phyloP scores from a whole-genome alignment of 1,140 invertebrate species.

The Globodera rostochiensis region DNA sequence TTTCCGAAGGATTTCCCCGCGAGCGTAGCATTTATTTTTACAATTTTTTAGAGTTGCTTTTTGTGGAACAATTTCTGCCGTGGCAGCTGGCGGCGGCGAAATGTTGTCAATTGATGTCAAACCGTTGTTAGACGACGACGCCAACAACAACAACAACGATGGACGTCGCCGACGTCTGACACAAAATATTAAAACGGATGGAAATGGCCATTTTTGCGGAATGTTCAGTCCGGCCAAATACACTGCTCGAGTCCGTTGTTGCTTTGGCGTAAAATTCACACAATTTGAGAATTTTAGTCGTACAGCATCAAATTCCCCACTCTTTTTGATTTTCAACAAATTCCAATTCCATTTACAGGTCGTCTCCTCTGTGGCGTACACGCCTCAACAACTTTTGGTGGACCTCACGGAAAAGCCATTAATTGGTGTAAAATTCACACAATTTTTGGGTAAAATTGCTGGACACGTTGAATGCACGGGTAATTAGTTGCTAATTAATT shows the following conservation, averaged over 20 bases:
- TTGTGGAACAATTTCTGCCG: conserved; percentile 31
- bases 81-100: not conserved
- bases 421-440: conserved; percentile 35
- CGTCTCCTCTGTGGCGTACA: conserved; percentile 16
- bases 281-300: no score
- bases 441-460: conserved; percentile 33
- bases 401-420: conserved; percentile 11
- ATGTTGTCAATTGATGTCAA: not conserved
- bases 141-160: not conserved
- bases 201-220: conserved; percentile 21
- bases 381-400: conserved; percentile 22
- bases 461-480: conserved; percentile 33
- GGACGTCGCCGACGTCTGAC: conserved; percentile 4
- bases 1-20: no score
- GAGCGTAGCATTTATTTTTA: no score
- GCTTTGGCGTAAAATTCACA: no score
- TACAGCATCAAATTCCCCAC: no score
- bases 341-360: conserved; percentile 1
- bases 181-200: not conserved
- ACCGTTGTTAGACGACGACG: not conserved
- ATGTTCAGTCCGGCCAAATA: conserved; percentile 29
- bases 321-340: not conserved
- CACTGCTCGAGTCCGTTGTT: not conserved
- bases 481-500: not conserved
- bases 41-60: conserved; percentile 29